These are phyloP conservation scores for Xylocampa areola DNA, from an alignment of 2,888 invertebrate species.

Conservation along the genomic window DNA sequence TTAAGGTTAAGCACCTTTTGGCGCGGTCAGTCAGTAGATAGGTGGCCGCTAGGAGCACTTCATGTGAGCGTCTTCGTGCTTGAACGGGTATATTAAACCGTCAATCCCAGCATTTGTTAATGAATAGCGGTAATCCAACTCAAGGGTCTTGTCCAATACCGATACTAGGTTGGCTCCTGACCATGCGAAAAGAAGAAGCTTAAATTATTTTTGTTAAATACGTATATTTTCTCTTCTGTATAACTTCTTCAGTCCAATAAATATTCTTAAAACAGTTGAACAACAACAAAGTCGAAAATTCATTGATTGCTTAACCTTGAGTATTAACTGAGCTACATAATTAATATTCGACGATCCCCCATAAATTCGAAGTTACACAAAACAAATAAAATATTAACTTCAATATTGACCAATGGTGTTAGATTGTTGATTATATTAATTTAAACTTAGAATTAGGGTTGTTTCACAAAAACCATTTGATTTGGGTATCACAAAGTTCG, in stretches of 20 bases:
- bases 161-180: too few relatives aligned
- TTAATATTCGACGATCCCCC: slow-evolving; percentile 17
- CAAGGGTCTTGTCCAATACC: too few relatives aligned
- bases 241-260: neutral
- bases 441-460: slow-evolving; percentile 62
- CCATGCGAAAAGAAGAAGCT: too few relatives aligned
- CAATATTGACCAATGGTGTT: slow-evolving; percentile 57
- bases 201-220: too few relatives aligned
- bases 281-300: slow-evolving; percentile 11
- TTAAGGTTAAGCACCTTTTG: too few relatives aligned
- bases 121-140: too few relatives aligned
- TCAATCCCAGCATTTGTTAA: too few relatives aligned
- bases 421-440: slow-evolving; percentile 64
- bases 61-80: too few relatives aligned
- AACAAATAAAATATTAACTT: slow-evolving; percentile 53
- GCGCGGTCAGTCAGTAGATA: too few relatives aligned
- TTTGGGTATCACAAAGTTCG: slow-evolving; percentile 68
- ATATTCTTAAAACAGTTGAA: slow-evolving; percentile 15
- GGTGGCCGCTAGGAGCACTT: too few relatives aligned
- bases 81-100: too few relatives aligned
- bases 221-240: neutral
- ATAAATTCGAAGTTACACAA: slow-evolving; percentile 34
- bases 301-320: slow-evolving; percentile 35
- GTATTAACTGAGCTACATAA: slow-evolving; percentile 12
- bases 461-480: slow-evolving; percentile 68